Evolutionary conservation across 2,113 vertebrate species (phyloP).

Genomic region (Etheostoma spectabile): DNA sequence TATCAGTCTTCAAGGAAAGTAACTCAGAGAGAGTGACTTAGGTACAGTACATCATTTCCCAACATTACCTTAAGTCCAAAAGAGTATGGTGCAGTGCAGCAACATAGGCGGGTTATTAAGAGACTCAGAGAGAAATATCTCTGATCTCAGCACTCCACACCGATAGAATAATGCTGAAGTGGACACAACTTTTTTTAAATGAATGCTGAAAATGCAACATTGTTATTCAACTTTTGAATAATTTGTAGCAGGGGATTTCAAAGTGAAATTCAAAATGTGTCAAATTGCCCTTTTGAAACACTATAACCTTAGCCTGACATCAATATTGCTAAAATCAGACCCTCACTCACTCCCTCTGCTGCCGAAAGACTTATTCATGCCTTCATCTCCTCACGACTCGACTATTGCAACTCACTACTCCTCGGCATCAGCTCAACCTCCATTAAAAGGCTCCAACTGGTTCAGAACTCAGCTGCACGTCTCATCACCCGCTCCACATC

Average conservation of each 20-base stretch:
- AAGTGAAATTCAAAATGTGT: background rate
- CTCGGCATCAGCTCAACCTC: too few relatives aligned
- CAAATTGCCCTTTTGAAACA: background rate
- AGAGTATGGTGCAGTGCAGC: background rate
- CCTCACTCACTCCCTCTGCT: too few relatives aligned
- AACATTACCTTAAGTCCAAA: constrained; percentile 12
- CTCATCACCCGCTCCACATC: too few relatives aligned
- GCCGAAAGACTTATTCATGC: too few relatives aligned
- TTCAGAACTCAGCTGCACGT: too few relatives aligned
- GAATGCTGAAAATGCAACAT: background rate
- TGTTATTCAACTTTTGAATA: background rate
- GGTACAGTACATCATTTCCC: constrained; percentile 53
- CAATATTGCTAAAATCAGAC: too few relatives aligned
- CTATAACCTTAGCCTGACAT: too few relatives aligned
- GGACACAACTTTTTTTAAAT: background rate
- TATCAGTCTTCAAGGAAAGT: constrained; percentile 61
- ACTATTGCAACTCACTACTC: too few relatives aligned
- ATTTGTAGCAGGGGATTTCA: background rate
- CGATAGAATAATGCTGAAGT: constrained; percentile 1
- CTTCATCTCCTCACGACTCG: too few relatives aligned
- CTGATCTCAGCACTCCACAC: background rate
- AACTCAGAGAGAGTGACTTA: constrained; percentile 46
- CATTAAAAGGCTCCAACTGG: too few relatives aligned
- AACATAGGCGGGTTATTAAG: background rate
- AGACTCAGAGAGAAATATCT: background rate